Percentiles rank a stretch among this genome's conserved stretches.
Evolutionary conservation across 2,797 vertebrate species (phyloP).

Genomic region (Rhinatrema bivittatum): DNA sequence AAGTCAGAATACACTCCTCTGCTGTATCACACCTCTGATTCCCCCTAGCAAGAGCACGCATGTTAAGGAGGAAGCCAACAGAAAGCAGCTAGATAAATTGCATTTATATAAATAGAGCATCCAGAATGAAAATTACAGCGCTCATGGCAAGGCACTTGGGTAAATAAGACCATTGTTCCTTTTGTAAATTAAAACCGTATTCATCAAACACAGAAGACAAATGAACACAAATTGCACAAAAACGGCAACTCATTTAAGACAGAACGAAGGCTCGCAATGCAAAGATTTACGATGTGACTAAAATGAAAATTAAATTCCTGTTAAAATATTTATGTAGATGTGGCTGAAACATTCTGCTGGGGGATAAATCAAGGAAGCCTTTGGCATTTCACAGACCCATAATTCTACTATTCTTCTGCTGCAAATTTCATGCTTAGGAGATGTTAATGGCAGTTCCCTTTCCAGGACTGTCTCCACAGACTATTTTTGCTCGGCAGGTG

Average conservation of each 20-base stretch:
- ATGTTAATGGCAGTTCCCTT: slow-evolving; percentile 46
- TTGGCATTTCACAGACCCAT: slow-evolving; percentile 46
- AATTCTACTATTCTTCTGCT: slow-evolving; percentile 38
- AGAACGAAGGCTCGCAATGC: slow-evolving; percentile 19
- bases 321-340: slow-evolving; percentile 65
- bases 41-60: neutral
- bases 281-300: slow-evolving; percentile 42
- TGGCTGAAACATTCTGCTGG: slow-evolving; percentile 40
- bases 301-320: slow-evolving; percentile 56
- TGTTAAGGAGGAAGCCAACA: neutral
- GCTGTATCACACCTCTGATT: neutral
- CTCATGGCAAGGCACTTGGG: slow-evolving; percentile 19
- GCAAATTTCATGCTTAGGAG: slow-evolving; percentile 55
- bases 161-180: slow-evolving; percentile 22
- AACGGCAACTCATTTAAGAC: slow-evolving; percentile 35
- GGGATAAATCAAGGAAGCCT: slow-evolving; percentile 51
- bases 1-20: too few relatives aligned
- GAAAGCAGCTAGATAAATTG: slow-evolving; percentile 4
- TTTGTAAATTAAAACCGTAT: slow-evolving; percentile 20
- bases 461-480: slow-evolving; percentile 49
- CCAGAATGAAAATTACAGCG: slow-evolving; percentile 28
- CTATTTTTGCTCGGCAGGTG: slow-evolving; percentile 56
- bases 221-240: slow-evolving; percentile 20
- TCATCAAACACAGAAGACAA: slow-evolving; percentile 25
- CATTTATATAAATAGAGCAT: slow-evolving; percentile 22